Base-by-base conservation (phyloP, 2,888 invertebrate genomes). In the Drosophila tripunctata region DNA sequence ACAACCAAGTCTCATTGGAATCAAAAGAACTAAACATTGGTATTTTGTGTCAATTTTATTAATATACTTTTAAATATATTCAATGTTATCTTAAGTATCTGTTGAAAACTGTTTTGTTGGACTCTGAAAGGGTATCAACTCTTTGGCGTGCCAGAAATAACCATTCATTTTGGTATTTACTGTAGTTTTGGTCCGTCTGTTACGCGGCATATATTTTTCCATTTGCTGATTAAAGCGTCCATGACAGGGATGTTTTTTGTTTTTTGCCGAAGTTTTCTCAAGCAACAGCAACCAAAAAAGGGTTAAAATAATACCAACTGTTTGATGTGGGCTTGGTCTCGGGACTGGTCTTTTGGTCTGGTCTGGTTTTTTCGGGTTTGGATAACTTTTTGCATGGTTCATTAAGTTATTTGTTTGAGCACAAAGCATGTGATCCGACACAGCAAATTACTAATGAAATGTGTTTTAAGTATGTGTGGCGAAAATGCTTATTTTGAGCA, bases 171-270 rank as follows among this genome's bases (percentile, higher is more conserved):
- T n/a, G n/a, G n/a, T n/a, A n/a, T n/a, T n/a, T n/a, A n/a, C n/a
- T n/a, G n/a, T 43, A 35, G 41, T 4, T 17, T 8, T 45, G 15
- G 43, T 57, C 38, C n/a, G n/a, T 45, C 55, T 52, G 64, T 70
- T 74, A 61, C 67, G 45, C 54, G 55, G 69, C 66, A 63, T 63
- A 67, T 57, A 74, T 62, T 74, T 78, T 77, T 73, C 81, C 81
- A 82, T 82, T 82, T 82, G 81, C 78, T 82, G 81, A 82, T 82
- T 84, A 82, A 78, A 84, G 67, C 66, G 62, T 30, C 57, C 69
- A 58, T 67, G 74, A 76, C 76, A 76, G 67, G 84, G 81, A 56
- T 69, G 81, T 51, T 64, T 69, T 45, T 8, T 10, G n/a, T n/a
- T 48, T 48, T 19, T 33, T 38, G 22, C 31, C 41, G 3, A 2